Evolutionary conservation across 2,888 invertebrate species (phyloP), one percentile per base, ranked within the genome.

Genomic region (Leptura quadrifasciata): DNA sequence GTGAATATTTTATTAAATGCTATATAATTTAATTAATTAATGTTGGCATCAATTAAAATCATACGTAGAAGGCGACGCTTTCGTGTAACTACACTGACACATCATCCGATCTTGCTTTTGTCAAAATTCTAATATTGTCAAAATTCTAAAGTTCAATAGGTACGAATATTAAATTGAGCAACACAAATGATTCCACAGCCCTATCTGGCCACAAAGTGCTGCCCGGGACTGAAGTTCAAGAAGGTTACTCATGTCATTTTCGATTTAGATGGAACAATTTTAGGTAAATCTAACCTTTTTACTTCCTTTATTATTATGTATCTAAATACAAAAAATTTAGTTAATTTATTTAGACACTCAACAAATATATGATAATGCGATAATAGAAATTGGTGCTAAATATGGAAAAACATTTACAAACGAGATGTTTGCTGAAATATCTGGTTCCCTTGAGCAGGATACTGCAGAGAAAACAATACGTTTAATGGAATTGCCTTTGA

Each of bases 161-260:
- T 12, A 12, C 3, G 15, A 39, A 39, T 2, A 12, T 39, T 39
- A 39, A 39, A 39, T 39, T 8, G 39, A 47, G 15, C 5, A 39
- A 10, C 0, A 10, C 8, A 20, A 10, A 57, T 57, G 21, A 47
- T 1, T 0, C 18, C 20, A 57, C 2, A 10, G 58, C 61, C 17
- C 64, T 55, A n/a, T 47, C 75, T 6, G 8, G 27, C 6, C 5
- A 0, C 27, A 6, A 31, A 31, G 8, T 64, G 20, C 64, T 55
- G 17, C 57, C 75, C 47, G 12, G 47, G 24, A 10, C 21, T n/a
- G 2, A 82, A 80, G 35, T 91, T 90, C 78, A 91, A 89, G 83
- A 92, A 91, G 82, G 94, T 95, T 2, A 93, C 94, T 3, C 95
- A 96, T 88, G 94, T 95, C 77, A 93, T 96, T 83, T 96, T 94